Evolutionary conservation across 2,113 vertebrate genomes (phyloP).

Genomic region (Antechinus flavipes): DNA sequence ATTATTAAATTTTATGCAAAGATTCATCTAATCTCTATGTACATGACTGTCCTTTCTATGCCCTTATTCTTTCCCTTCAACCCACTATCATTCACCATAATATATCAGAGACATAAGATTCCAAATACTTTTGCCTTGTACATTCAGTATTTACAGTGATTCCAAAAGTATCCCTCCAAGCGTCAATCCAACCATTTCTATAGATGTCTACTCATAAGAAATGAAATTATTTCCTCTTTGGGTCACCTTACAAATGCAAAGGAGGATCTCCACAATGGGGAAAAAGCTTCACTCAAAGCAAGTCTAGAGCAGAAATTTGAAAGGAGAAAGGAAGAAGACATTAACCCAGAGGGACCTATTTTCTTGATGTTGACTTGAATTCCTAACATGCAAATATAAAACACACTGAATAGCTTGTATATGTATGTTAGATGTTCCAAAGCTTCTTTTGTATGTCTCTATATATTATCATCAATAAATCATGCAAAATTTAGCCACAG

Average conservation of each 20-base stretch:
- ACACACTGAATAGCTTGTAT: background rate
- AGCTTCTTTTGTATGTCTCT: slow-evolving; percentile 3
- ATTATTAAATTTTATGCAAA: background rate
- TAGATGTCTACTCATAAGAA: background rate
- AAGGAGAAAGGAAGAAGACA: slow-evolving; percentile 43
- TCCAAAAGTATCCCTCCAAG: background rate
- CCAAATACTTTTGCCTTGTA: background rate
- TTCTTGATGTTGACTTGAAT: slow-evolving; percentile 18
- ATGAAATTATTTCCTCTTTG: background rate
- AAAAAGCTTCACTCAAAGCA: background rate
- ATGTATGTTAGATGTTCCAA: background rate
- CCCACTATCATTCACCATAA: background rate
- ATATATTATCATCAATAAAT: slow-evolving; percentile 7
- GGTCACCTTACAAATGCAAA: background rate
- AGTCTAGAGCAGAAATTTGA: background rate
- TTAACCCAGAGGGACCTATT: background rate
- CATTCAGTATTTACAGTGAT: background rate
- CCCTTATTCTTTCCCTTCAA: slow-evolving; percentile 23
- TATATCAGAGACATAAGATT: slow-evolving; percentile 8
- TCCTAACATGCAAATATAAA: background rate
- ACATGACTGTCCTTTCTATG: slow-evolving; percentile 14
- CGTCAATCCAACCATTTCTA: slow-evolving; percentile 46
- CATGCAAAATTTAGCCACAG: slow-evolving; percentile 14
- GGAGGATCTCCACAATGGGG: background rate
- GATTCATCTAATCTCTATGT: background rate